These are phyloP conservation scores for Rhynchotus rufescens DNA, from an alignment of 2,797 vertebrate genomes.

Conservation along the genomic window DNA sequence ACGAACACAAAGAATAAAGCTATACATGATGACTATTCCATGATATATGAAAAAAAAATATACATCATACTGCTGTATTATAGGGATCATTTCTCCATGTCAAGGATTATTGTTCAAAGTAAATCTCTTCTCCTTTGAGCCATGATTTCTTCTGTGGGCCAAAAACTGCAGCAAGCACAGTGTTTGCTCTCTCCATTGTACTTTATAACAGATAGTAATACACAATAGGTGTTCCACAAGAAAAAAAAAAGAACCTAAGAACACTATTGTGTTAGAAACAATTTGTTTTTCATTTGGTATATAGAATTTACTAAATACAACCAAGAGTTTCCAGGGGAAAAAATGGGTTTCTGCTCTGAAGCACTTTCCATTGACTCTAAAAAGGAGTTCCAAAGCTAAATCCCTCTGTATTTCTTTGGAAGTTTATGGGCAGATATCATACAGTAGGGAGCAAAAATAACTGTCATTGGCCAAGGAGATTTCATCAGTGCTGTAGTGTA, in stretches of 20 bases:
- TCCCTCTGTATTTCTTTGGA: background rate
- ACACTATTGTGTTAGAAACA: background rate
- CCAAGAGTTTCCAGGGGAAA: background rate
- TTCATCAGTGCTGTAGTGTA: background rate
- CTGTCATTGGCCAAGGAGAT: constrained; percentile 5
- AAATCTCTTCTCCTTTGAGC: background rate
- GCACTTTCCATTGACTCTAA: background rate
- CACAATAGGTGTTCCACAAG: background rate
- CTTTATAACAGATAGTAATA: background rate
- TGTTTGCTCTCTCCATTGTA: background rate
- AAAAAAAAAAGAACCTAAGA: background rate
- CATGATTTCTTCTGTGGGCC: background rate
- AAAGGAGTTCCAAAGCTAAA: background rate
- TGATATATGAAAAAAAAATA: background rate
- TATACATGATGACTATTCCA: background rate
- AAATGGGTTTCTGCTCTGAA: background rate
- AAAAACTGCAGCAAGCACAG: background rate
- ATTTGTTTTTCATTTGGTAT: background rate
- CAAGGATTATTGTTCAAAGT: background rate
- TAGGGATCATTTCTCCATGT: background rate
- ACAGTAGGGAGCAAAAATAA: constrained; percentile 16
- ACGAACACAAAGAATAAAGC: background rate
- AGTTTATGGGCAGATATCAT: constrained; percentile 17
- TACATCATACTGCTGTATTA: background rate
- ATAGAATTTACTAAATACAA: background rate